Evolutionary conservation across 1,140 invertebrate species (phyloP).

Genomic region (Diuraphis noxia): DNA sequence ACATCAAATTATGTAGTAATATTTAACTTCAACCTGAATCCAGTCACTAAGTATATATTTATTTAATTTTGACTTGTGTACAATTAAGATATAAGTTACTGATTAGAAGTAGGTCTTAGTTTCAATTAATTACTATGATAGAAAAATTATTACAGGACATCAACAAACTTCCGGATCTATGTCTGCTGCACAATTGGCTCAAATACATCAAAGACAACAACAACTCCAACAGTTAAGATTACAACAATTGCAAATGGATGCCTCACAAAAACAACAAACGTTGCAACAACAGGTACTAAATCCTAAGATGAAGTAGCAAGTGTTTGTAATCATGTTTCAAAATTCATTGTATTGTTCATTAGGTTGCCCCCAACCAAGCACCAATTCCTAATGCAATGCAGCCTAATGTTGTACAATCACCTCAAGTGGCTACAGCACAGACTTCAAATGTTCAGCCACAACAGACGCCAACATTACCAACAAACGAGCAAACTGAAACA

Average conservation of each 20-base stretch:
- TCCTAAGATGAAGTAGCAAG: not conserved
- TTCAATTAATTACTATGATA: not conserved
- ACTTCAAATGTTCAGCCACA: conserved; percentile 23
- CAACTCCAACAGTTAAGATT: conserved; percentile 56
- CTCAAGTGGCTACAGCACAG: conserved; percentile 54
- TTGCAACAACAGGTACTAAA: conserved; percentile 50
- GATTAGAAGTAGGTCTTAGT: too few relatives aligned
- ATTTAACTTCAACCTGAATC: too few relatives aligned
- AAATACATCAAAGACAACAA: conserved; percentile 58
- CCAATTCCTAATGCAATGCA: conserved; percentile 53
- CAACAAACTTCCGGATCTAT: conserved; percentile 56
- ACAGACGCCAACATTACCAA: conserved; percentile 54
- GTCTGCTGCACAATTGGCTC: conserved; percentile 56
- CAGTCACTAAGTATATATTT: not conserved
- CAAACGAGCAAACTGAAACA: conserved; percentile 44
- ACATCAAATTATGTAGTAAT: not conserved
- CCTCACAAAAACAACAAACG: conserved; percentile 55
- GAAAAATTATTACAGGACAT: conserved; percentile 24
- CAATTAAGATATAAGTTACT: not conserved
- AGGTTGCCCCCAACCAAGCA: conserved; percentile 54
- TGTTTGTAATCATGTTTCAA: not conserved
- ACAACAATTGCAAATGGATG: conserved; percentile 55
- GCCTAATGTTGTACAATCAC: conserved; percentile 56
- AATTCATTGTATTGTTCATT: not conserved
- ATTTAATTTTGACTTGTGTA: not conserved